Conservation (phyloP, 2,888 invertebrate genomes). For the Ormia ochracea region DNA sequence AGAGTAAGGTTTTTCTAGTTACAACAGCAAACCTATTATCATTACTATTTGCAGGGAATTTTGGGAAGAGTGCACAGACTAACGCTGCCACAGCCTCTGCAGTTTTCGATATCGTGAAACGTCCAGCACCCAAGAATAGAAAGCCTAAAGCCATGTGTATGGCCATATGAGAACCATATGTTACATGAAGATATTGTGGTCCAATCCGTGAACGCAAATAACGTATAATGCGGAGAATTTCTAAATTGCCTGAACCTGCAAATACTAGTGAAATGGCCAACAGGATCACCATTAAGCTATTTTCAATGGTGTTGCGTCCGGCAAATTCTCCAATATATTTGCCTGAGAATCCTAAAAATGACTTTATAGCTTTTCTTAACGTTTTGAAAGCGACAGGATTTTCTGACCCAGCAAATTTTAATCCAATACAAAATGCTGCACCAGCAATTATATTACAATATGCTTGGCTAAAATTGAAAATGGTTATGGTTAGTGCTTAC, state of each 20-base stretch:
- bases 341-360: slow-evolving; percentile 77
- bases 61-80: slow-evolving; percentile 95
- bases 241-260: slow-evolving; percentile 94
- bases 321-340: slow-evolving; percentile 90
- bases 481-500: neutral
- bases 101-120: slow-evolving; percentile 88
- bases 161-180: slow-evolving; percentile 95
- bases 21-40: slow-evolving; percentile 87
- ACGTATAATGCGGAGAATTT: slow-evolving; percentile 88
- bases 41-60: slow-evolving; percentile 96
- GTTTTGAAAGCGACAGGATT: slow-evolving; percentile 88
- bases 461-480: slow-evolving; percentile 85
- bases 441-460: slow-evolving; percentile 98
- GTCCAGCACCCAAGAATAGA: slow-evolving; percentile 94
- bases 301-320: slow-evolving; percentile 92
- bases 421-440: slow-evolving; percentile 93
- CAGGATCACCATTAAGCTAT: slow-evolving; percentile 89
- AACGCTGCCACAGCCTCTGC: slow-evolving; percentile 92
- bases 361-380: slow-evolving; percentile 77
- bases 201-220: slow-evolving; percentile 90
- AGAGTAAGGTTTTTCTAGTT: neutral
- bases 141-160: slow-evolving; percentile 97
- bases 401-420: slow-evolving; percentile 95
- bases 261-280: slow-evolving; percentile 86
- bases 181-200: slow-evolving; percentile 82